Base-by-base conservation (phyloP, 37 sponge, comb jelly and placozoan species). In the Theonella swinhoei region DNA sequence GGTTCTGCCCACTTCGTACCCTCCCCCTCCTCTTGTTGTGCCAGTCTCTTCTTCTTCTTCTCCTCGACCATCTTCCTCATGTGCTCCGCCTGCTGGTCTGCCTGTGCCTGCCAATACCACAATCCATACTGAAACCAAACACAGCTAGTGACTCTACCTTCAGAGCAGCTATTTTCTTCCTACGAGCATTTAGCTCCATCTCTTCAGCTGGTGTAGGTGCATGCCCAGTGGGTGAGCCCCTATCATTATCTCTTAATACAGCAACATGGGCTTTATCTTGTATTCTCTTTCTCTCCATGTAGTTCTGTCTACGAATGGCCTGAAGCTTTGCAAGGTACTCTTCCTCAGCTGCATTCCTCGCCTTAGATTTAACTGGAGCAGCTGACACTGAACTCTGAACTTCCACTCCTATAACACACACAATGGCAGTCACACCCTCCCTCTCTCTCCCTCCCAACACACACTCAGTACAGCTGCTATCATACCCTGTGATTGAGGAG, bases 91-190 rank as follows among this genome's bases (percentile, higher is more conserved):
- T 89, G 80, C 67, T 76, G 60, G 42, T 95, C 96, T 19, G 96
- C 93, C 65, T 95, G 96, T 36, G 88, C 87, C 95, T 95, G 83
- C n/a, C n/a, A n/a, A n/a, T n/a, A n/a, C n/a, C n/a, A n/a, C n/a
- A n/a, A n/a, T n/a, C n/a, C n/a, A n/a, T n/a, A n/a, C 19, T n/a
- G n/a, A n/a, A n/a, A n/a, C n/a, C n/a, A n/a, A n/a, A n/a, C n/a
- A n/a, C n/a, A n/a, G n/a, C n/a, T n/a, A n/a, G n/a, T n/a, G n/a
- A n/a, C n/a, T 23, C 80, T 72, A 94, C 97, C 91, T 94, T 94
- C 68, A 97, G 80, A 34, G 93, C 93, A 60, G 93, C 96, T 40
- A 97, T 95, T 76, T 97, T 97, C 87, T 67, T 95, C 66, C 87
- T 89, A 38, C 93, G 82, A 2, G 69, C 90, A 19, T 92, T 95